These are phyloP conservation scores for Phymastichus coffea DNA, from an alignment of 1,140 invertebrate species.

Conservation along the genomic window DNA sequence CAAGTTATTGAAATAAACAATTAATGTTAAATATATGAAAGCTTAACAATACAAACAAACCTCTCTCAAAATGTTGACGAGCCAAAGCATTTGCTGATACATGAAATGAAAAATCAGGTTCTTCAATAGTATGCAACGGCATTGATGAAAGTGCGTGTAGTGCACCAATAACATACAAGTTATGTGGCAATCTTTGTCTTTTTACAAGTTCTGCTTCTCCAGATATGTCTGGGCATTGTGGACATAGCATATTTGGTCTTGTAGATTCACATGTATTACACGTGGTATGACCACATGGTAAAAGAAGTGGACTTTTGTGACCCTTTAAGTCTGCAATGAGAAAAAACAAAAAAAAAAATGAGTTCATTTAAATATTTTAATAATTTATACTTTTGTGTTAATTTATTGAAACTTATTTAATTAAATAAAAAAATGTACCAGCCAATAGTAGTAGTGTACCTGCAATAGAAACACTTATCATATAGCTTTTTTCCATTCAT, in stretches of 20 bases:
- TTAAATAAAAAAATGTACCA: neutral
- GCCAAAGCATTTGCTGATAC: slow-evolving; percentile 16
- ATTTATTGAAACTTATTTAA: neutral
- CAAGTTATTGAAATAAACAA: neutral
- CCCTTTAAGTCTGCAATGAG: slow-evolving; percentile 23
- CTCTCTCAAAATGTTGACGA: slow-evolving; percentile 27
- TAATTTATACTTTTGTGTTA: neutral
- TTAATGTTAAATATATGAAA: neutral
- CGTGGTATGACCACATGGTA: slow-evolving; percentile 51
- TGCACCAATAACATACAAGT: slow-evolving; percentile 41
- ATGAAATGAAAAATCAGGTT: slow-evolving; percentile 36
- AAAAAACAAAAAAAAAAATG: slow-evolving; percentile 8
- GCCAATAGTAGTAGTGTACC: too few relatives aligned
- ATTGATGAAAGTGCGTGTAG: slow-evolving; percentile 6
- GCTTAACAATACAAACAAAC: slow-evolving; percentile 24
- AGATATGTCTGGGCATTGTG: too few relatives aligned
- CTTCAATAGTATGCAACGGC: slow-evolving; percentile 8
- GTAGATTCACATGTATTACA: slow-evolving; percentile 37
- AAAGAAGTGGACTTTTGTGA: slow-evolving; percentile 40
- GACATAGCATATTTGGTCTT: neutral
- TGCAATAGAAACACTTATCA: too few relatives aligned
- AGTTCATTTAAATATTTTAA: neutral
- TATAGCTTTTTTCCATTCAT: too few relatives aligned
- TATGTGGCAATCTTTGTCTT: slow-evolving; percentile 24
- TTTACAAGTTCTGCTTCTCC: slow-evolving; percentile 26